Evolutionary conservation across 2,113 vertebrate genomes (phyloP), one percentile per base, ranked within the genome.

Genomic region (Recurvirostra avosetta): DNA sequence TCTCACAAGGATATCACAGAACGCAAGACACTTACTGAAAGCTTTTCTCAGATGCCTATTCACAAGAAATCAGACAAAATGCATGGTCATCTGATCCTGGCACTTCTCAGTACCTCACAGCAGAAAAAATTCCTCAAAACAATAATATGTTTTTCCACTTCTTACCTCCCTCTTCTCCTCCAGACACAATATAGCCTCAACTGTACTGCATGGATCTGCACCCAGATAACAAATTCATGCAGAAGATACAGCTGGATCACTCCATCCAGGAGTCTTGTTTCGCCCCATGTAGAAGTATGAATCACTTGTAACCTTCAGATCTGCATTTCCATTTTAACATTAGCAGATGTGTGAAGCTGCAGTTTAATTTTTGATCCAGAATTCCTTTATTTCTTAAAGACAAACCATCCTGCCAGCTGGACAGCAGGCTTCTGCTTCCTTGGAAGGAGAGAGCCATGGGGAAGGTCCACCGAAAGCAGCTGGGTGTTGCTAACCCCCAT

Each of bases 391-490:
- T 82, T 76, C 41, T 52, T 58, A 45, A 63, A 76, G 50, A 12
- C 12, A 25, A 65, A 32, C 14, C 4, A 1, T 23, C 8, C 34
- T 45, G 20, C 17, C 45, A 40, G 27, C 36, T 52, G 38, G 16
- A 58, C 43, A 83, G 43, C 20, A 71, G 34, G 23, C 23, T 66
- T 40, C 66, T 72, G 27, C 53, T 12, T 77, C 38, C 38, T 25
- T 66, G 43, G 34, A 58, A 88, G 17, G 20, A 58, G 25, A 41
- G 16, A 62, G 25, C 3, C 2, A 1, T 0, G 1, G 19, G 9
- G 15, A 23, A 75, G 8, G 8, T 40, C 29, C 29, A 43, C 26
- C 2, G 1, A 49, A 49, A 74, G 16, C 29, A 36, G 16, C 3
- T 23, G 9, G 9, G 16, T 34, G 23, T 65, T 82, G 32, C 36